These are phyloP conservation scores for Casuarius casuarius DNA, from an alignment of 2,113 vertebrate genomes.

Conservation along the genomic window DNA sequence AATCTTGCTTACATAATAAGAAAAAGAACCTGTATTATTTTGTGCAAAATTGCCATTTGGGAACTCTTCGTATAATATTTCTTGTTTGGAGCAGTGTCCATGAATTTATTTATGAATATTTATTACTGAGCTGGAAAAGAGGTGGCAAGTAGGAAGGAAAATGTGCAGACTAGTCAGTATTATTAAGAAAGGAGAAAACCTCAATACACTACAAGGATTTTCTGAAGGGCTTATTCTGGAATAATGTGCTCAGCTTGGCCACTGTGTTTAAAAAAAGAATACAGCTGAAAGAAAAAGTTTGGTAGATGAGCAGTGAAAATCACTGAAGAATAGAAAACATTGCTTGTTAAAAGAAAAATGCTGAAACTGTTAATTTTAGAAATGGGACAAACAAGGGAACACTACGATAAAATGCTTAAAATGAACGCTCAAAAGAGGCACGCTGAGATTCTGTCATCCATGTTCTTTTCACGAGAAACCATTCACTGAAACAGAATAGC, in stretches of 20 bases:
- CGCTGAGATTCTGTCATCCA: background rate
- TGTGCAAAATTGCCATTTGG: background rate
- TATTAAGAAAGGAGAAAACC: conserved; percentile 16
- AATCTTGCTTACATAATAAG: background rate
- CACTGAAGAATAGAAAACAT: conserved; percentile 1
- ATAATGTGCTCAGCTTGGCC: background rate
- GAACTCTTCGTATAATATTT: background rate
- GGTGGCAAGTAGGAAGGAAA: conserved; percentile 3
- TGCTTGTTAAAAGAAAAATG: background rate
- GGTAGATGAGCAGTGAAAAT: conserved; percentile 6
- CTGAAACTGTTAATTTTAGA: conserved; percentile 28
- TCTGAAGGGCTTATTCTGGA: conserved; percentile 13
- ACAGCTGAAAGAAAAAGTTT: background rate
- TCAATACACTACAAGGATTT: background rate
- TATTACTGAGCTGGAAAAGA: conserved; percentile 2
- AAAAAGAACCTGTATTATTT: background rate
- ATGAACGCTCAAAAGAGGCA: background rate
- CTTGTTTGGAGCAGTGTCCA: background rate
- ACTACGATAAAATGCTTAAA: conserved; percentile 1
- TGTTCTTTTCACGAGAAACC: background rate
- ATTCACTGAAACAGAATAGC: background rate
- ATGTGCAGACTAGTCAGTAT: background rate
- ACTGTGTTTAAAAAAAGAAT: background rate
- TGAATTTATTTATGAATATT: background rate
- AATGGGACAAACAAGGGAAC: background rate